Conservation (phyloP, 2,888 invertebrate genomes). For the Stenchaetothrips biformis region DNA sequence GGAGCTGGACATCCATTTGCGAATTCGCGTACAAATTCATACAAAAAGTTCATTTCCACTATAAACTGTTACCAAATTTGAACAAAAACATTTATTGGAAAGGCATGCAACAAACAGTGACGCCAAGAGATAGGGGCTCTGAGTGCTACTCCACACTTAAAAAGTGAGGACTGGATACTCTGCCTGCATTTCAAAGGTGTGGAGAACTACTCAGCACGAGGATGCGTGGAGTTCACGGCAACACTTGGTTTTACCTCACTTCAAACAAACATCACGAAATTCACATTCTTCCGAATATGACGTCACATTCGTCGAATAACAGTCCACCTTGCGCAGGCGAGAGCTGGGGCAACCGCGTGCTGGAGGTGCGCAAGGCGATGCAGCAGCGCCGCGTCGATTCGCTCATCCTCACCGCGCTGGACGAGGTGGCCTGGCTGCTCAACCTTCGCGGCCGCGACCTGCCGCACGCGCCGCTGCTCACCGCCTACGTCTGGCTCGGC, state of each 20-base stretch:
- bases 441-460: conserved; percentile 84
- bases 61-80: too few species aligned
- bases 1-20: too few species aligned
- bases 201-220: background rate
- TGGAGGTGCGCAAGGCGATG: conserved; percentile 60
- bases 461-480: conserved; percentile 72
- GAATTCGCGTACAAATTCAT: too few species aligned
- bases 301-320: too few species aligned
- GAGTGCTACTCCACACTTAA: too few species aligned
- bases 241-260: conserved; percentile 21
- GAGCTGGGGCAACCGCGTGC: conserved; percentile 71
- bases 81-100: too few species aligned
- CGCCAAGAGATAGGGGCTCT: too few species aligned
- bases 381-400: conserved; percentile 61
- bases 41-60: too few species aligned
- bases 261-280: conserved; percentile 29
- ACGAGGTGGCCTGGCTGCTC: conserved; percentile 83
- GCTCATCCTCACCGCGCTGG: conserved; percentile 77
- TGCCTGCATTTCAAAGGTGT: background rate
- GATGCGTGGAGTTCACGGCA: background rate
- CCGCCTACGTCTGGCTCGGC: conserved; percentile 68
- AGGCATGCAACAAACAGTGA: too few species aligned
- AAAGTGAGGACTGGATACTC: background rate
- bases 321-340: conserved; percentile 49
- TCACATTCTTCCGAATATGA: too few species aligned